A percentile compares a stretch with the other conserved stretches of the same genome.
Evolutionary conservation across 2,113 vertebrate genomes (phyloP).

Genomic region (Argyrosomus japonicus): DNA sequence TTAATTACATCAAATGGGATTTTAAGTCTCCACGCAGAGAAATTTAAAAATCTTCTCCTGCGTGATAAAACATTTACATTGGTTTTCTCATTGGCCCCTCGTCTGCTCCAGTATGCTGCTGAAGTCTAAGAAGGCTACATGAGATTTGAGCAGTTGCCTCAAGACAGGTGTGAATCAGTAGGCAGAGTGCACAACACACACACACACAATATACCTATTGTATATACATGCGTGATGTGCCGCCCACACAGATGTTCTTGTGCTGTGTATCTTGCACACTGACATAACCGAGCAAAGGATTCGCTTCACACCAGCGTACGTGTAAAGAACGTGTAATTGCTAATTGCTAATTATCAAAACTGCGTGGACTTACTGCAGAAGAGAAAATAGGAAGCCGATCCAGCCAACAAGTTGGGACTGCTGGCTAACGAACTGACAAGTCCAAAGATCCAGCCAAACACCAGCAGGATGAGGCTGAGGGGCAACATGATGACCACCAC

Average conservation of each 20-base stretch:
- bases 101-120: background rate
- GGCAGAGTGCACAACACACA: background rate
- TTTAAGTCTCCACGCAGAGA: conserved; percentile 10
- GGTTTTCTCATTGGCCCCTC: conserved; percentile 1
- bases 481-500: conserved; percentile 85
- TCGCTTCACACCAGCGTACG: background rate
- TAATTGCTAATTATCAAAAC: background rate
- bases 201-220: background rate
- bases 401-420: conserved; percentile 77
- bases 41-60: conserved; percentile 10
- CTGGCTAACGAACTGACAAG: conserved; percentile 83
- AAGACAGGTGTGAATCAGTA: background rate
- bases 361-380: conserved; percentile 83
- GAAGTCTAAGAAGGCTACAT: background rate
- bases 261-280: background rate
- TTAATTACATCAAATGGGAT: conserved; percentile 10
- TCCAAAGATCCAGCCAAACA: conserved; percentile 85
- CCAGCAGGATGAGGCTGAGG: conserved; percentile 83
- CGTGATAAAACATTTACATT: conserved; percentile 12
- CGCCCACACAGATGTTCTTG: background rate
- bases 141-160: background rate
- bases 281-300: background rate
- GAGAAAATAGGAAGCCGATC: conserved; percentile 82
- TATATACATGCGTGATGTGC: background rate
- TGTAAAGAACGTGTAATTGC: background rate